A percentile compares a stretch with the other conserved stretches of the same genome.
These are phyloP conservation scores for Distichodus sexfasciatus DNA, from an alignment of 2,797 vertebrate genomes.

Conservation along the genomic window DNA sequence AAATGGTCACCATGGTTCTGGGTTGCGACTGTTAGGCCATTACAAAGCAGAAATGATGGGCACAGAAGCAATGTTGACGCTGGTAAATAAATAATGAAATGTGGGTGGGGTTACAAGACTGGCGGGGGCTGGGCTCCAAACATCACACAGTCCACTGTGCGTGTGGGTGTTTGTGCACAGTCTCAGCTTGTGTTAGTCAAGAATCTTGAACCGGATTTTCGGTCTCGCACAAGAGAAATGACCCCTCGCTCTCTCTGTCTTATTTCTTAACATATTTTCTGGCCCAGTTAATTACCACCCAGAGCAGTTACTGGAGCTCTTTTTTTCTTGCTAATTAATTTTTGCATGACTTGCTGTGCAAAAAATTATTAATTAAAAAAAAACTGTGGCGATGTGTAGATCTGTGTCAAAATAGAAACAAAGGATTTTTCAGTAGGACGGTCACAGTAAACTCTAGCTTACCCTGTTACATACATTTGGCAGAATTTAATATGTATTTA, in stretches of 20 bases:
- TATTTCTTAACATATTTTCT: conserved; percentile 25
- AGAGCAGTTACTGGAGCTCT: conserved; percentile 7
- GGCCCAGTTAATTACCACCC: conserved; percentile 28
- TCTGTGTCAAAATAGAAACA: background rate
- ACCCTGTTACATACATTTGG: conserved; percentile 21
- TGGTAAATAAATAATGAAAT: conserved; percentile 81
- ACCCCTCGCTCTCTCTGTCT: background rate
- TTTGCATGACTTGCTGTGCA: background rate
- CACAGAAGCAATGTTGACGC: conserved; percentile 72
- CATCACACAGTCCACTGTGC: conserved; percentile 18
- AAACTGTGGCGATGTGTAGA: background rate
- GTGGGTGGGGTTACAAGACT: conserved; percentile 54
- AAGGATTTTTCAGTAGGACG: conserved; percentile 4
- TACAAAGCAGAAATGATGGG: conserved; percentile 55
- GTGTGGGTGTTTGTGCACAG: too few relatives aligned
- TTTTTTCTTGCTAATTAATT: conserved; percentile 33
- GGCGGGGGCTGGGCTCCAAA: conserved; percentile 67
- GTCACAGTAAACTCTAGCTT: background rate
- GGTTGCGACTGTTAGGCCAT: conserved; percentile 15
- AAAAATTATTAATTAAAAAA: conserved; percentile 9
- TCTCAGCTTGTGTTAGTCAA: too few relatives aligned
- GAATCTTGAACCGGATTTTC: conserved; percentile 13
- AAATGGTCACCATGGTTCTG: conserved; percentile 4
- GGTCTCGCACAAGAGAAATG: background rate
- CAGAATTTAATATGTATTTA: conserved; percentile 30